Base-by-base conservation (phyloP, 1,140 invertebrate species). In the Vollenhovia emeryi region DNA sequence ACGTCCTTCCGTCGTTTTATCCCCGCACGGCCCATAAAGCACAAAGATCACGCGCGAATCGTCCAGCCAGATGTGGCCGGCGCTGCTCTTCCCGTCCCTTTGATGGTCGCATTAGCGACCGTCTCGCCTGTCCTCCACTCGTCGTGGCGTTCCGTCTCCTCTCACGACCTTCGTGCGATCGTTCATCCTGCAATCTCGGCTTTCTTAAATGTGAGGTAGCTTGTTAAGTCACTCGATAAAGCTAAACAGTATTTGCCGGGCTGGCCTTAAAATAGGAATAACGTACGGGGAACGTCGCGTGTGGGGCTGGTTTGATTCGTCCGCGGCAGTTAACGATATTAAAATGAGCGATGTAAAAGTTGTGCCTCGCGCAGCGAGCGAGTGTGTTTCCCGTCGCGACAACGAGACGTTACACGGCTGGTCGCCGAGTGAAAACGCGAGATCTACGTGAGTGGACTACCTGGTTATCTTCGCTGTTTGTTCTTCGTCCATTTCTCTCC, bases 1-100 rank as follows among this genome's bases (percentile, higher is more conserved):
- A 86, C 36, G 69, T 85, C 60, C 59, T 86, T 55, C 68, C 45
- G 59, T 33, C 40, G 33, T 68, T 86, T 86, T 84, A 84, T 74
- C 30, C 55, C 15, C 80, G 33, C 48, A 75, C 71, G 85, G 27
- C 52, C 60, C 69, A 84, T 84, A 86, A 86, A 86, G 60, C 52
- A 86, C 74, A n/a, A 66, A 80, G 45, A 79, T 78, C 60, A 85
- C 50, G 24, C 50, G 69, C 80, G 50, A 75, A 86, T 75, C 60
- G 40, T 50, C 66, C 40, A 40, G 18, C 57, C 78, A 82, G 48
- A 69, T 83, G 66, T 57, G 21, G 33, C 57, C 33, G 27, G 15
- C 27, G 11, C 43, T 55, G 45, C 13, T 68, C 52, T 84, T 60
- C 36, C 18, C 36, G 59, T 66, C 24, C 36, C 50, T 86, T 84